Conservation (phyloP, 1,140 invertebrate genomes). For the Thalassaphorura encarpata region DNA sequence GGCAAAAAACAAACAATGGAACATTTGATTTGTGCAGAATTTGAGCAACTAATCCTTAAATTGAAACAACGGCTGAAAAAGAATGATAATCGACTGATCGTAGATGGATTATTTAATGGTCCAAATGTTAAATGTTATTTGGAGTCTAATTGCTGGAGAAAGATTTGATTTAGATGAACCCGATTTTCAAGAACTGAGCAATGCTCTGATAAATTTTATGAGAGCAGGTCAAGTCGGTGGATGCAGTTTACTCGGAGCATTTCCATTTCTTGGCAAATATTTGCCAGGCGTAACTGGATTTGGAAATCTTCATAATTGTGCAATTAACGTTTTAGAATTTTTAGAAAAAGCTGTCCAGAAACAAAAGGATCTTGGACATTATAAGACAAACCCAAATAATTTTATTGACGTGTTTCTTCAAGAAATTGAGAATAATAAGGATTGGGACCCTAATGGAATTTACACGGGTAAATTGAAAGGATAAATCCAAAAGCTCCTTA, state of each 20-base stretch:
- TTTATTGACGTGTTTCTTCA: constrained; percentile 2
- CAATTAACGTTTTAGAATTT: not conserved
- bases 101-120: not conserved
- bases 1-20: constrained; percentile 6
- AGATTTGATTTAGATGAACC: not conserved
- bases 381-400: not conserved
- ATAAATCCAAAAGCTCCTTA: no score
- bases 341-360: not conserved
- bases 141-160: not conserved
- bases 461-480: no score
- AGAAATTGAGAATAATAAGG: constrained; percentile 1
- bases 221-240: not conserved
- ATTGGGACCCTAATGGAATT: no score
- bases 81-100: not conserved
- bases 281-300: not conserved
- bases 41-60: not conserved
- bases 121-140: not conserved
- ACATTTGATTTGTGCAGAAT: not conserved
- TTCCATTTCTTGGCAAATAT: not conserved
- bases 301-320: not conserved
- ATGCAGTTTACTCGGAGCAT: not conserved
- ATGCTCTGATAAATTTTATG: not conserved
- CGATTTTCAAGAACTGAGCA: not conserved
- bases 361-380: not conserved
- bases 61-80: not conserved